Evolutionary conservation across 2,888 invertebrate species (phyloP).

Genomic region (Yponomeuta plumbellus): DNA sequence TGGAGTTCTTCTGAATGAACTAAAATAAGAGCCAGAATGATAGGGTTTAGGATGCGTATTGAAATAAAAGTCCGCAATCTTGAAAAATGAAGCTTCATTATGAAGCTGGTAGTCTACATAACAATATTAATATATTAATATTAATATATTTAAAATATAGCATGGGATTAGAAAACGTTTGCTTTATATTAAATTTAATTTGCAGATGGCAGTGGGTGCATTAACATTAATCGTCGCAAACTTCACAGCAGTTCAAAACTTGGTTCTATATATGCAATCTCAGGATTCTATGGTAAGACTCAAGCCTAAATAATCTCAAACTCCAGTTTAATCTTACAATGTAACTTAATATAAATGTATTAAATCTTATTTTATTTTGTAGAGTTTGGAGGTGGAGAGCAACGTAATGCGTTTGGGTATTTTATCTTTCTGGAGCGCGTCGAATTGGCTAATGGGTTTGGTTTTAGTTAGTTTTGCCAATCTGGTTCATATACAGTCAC

Average conservation of each 20-base stretch:
- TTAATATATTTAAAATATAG: too few relatives aligned
- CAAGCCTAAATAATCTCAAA: too few relatives aligned
- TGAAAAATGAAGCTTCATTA: too few relatives aligned
- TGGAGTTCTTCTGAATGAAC: too few relatives aligned
- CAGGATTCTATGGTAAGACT: neutral
- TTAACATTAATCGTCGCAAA: neutral
- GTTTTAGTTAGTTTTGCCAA: conserved; percentile 32
- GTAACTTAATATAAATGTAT: neutral
- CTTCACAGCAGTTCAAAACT: neutral
- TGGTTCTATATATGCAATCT: neutral
- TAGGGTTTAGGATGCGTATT: too few relatives aligned
- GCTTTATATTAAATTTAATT: neutral
- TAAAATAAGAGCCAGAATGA: too few relatives aligned
- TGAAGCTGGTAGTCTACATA: too few relatives aligned
- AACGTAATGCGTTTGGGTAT: neutral
- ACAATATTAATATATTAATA: too few relatives aligned
- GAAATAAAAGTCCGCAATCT: too few relatives aligned
- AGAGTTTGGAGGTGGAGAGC: neutral
- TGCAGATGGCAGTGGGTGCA: neutral
- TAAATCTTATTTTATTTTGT: neutral
- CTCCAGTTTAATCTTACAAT: neutral
- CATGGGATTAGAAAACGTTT: too few relatives aligned
- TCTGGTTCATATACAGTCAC: conserved; percentile 42
- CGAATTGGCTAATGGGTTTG: conserved; percentile 37
- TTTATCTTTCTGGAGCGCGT: conserved; percentile 32